phyloP scores from a whole-genome alignment of 2,113 vertebrate genomes.

The Bujurquina vittata region DNA sequence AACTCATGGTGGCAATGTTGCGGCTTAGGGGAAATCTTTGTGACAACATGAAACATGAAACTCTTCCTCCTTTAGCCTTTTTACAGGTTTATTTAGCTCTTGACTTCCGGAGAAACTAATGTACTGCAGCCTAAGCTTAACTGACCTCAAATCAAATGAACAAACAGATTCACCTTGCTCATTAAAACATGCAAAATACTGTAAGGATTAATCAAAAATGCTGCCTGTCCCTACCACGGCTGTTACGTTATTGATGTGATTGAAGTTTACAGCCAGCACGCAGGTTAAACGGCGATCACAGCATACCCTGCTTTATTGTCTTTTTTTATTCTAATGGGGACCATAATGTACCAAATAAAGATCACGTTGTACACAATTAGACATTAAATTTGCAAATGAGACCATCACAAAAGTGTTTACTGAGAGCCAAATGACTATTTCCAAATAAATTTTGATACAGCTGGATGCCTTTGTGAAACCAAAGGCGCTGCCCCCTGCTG shows the following conservation, averaged over 20 bases:
- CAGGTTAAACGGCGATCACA: neutral
- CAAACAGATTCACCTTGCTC: neutral
- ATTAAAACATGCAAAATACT: neutral
- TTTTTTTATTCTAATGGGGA: neutral
- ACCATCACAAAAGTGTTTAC: too few species aligned
- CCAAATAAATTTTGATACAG: neutral
- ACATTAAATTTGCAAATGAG: neutral
- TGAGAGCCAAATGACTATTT: neutral
- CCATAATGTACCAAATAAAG: neutral
- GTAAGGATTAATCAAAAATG: neutral
- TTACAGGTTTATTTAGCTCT: neutral
- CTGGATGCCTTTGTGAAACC: neutral
- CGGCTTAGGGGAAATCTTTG: neutral
- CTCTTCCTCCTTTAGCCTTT: neutral
- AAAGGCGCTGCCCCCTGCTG: neutral
- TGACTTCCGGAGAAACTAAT: neutral
- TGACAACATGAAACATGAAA: neutral
- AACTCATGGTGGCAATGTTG: neutral
- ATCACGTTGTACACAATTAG: neutral
- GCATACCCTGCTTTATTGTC: neutral
- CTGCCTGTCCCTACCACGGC: neutral
- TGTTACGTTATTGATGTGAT: neutral
- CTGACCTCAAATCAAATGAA: neutral
- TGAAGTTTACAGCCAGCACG: neutral
- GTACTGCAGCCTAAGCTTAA: neutral